Base-by-base conservation (phyloP, 1,140 invertebrate genomes). In the Hylaeus volcanicus region DNA sequence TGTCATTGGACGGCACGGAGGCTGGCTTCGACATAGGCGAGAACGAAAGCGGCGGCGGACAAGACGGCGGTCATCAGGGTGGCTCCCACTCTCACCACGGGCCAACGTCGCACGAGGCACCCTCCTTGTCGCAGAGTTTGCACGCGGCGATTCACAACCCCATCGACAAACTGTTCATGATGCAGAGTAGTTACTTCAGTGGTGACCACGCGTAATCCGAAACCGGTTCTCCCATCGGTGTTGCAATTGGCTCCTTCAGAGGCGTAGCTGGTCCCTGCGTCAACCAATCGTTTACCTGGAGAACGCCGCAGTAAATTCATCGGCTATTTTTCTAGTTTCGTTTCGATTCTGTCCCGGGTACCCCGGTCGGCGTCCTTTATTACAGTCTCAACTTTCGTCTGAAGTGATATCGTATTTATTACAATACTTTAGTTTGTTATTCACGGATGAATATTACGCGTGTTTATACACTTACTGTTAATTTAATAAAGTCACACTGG, bases 121-220 rank as follows among this genome's bases (percentile, higher is more conserved):
- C 91, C 89, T 94, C 91, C 86, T 93, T 92, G 89, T 95, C 90
- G 90, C 94, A 96, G 53, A 95, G 95, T 82, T 94, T 95, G 6
- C 94, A 94, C 55, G 95, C 95, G 56, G 94, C 95, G 14, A 95
- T 97, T 89, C 93, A 96, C 89, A 99, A 99, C 93, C 98, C 98
- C 55, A 99, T 99, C 85, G 98, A 99, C 93, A 99, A 99, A 94
- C 95, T 99, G 65, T 99, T 99, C 94, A 96, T 98, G 88, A 99
- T 99, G 98, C 98, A 98, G 93, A 98, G 97, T 93, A 98, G 97
- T 55, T 99, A 99, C 92, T 99, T 99, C 91, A 96, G 95, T 89
- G 95, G 95, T 78, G 95, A 96, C 89, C 95, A 96, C 55, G 88
- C 90, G 86, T 92, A 89, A 92, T 86, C 83, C 68, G 58, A 72